Conservation (phyloP, 2,113 vertebrate species). For the Esox niger region DNA sequence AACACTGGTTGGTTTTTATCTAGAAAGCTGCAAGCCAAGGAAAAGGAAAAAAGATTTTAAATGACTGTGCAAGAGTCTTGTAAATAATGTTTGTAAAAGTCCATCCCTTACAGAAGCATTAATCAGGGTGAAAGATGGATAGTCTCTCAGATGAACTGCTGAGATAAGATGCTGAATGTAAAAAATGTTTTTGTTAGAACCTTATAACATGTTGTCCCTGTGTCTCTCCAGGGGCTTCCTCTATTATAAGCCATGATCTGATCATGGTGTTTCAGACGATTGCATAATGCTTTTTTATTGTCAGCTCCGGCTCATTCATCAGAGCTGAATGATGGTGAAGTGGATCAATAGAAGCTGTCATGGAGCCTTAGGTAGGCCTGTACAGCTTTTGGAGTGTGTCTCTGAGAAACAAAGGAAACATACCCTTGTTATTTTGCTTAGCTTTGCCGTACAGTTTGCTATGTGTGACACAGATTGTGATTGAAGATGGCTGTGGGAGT, state of each 20-base stretch:
- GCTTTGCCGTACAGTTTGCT: constrained; percentile 47
- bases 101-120: neutral
- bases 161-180: neutral
- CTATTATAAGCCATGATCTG: constrained; percentile 36
- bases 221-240: constrained; percentile 26
- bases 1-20: neutral
- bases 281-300: constrained; percentile 61
- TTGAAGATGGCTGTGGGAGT: constrained; percentile 46
- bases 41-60: neutral
- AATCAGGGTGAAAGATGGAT: neutral
- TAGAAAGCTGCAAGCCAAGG: too few species aligned
- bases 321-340: constrained; percentile 63
- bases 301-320: constrained; percentile 59
- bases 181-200: constrained; percentile 1
- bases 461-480: constrained; percentile 52
- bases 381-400: constrained; percentile 42
- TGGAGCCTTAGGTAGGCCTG: constrained; percentile 35
- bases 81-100: neutral
- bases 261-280: constrained; percentile 54
- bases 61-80: neutral
- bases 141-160: neutral
- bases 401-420: constrained; percentile 61
- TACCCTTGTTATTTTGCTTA: constrained; percentile 50
- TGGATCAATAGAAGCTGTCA: constrained; percentile 65
- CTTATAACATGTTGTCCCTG: constrained; percentile 1